Evolutionary conservation across 1,140 invertebrate species (phyloP), one percentile per base, ranked within the genome.

Genomic region (Megalopta genalis): DNA sequence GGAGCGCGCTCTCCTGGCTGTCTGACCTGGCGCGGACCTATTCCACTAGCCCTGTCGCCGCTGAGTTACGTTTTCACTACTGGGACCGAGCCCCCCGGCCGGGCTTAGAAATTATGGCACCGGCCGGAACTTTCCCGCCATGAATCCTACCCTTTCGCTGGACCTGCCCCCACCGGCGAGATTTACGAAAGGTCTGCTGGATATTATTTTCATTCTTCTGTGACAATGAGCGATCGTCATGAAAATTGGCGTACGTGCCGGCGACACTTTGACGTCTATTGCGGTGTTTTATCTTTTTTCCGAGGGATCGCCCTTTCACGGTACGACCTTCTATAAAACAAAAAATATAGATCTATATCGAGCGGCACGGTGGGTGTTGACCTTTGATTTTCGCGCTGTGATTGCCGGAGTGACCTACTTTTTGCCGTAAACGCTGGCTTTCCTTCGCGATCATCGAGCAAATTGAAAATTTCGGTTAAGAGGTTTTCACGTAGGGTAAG

Each of bases 11-110:
- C 14, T 2, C 3, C 16, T 2, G 12, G 0, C 9, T 46, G 75
- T 54, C 83, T 60, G 82, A 63, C 25, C 32, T 72, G 3, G 74
- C 82, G 14, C 42, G 23, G 67, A 59, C 71, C 49, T 72, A 27
- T 57, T 37, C 71, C 64, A 85, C 83, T 80, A 62, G 9, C 25
- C 14, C 49, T 69, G 76, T 14, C 76, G 23, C 18, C 23, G 14
- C 59, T 49, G 46, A 72, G 46, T 54, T 78, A 72, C 60, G 69
- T 32, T 14, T 4, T 46, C 46, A 46, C 76, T 64, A 72, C 76
- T 72, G 37, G 69, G 60, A 78, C 57, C 49, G 21, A 46, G 23
- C 8, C 37, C n/a, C 5, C 49, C 49, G 14, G 23, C 7, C n/a
- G n/a, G n/a, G n/a, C 7, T 6, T 27, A 25, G 27, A 9, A 77